Base-by-base conservation (phyloP, 2,888 invertebrate species). In the Linnaemya vulpina region DNA sequence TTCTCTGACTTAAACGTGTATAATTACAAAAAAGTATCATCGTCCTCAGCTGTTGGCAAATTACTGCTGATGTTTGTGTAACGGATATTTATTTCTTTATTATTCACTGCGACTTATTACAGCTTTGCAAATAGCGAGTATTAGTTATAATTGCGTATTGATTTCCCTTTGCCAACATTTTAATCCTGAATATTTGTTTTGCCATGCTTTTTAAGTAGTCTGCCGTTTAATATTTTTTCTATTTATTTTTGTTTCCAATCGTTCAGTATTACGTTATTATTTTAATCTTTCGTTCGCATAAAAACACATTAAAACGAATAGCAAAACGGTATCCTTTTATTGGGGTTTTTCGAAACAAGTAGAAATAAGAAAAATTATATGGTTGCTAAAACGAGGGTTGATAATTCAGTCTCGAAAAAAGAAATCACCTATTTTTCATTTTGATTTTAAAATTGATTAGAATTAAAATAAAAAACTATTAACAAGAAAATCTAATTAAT, bases 251-350 rank as follows among this genome's bases (percentile, higher is more conserved):
- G 5, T 35, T 43, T 49, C 74, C 67, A 74, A 80, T 35, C 71
- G 38, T 58, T 73, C 38, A 73, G 58, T 80, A 80, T 65, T 46
- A 25, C 43, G 81, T 65, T 82, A 76, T 76, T 71, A 58, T 63
- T 76, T 82, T 82, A 82, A 82, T 82, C 76, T 71, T 51, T 58
- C 30, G 55, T 46, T 68, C 25, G 30, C 5, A 30, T 30, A 30
- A 46, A 25, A 65, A 22, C 9, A 13, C 43, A 1, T 5, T 63
- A 70, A 65, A 63, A 35, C 70, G 63, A 51, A 49, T 63, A 22
- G n/a, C 46, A 58, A 73, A 30, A 38, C 7, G 63, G 73, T 65
- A 58, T 51, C 30, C 20, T 58, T 51, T 68, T 68, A 43, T 68
- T 51, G 65, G 22, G 15, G 22, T 40, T 60, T 60, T 38, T 38